These are phyloP conservation scores for Sclerodermus sp. DNA, from an alignment of 2,888 invertebrate genomes.

Conservation along the genomic window DNA sequence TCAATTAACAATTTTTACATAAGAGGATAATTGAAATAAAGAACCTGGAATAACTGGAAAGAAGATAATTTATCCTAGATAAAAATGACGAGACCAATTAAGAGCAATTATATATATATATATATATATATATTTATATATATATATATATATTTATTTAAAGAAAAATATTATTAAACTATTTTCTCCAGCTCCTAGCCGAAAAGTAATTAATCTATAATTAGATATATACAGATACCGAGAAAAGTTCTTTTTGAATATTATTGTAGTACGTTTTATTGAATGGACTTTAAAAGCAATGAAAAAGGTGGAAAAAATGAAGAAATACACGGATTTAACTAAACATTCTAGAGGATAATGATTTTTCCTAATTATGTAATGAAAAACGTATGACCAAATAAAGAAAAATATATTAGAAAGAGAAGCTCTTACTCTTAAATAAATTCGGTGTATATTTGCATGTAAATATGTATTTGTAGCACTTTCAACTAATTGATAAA, in stretches of 20 bases:
- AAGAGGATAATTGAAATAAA: too few relatives aligned
- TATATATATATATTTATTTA: constrained; percentile 4
- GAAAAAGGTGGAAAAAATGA: too few relatives aligned
- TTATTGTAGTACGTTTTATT: too few relatives aligned
- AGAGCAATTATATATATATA: constrained; percentile 17
- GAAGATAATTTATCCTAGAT: too few relatives aligned
- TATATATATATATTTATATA: constrained; percentile 4
- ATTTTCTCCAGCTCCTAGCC: background rate
- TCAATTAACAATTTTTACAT: too few relatives aligned
- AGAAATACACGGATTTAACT: too few relatives aligned
- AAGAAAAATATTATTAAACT: constrained; percentile 8
- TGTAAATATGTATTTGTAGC: constrained; percentile 15
- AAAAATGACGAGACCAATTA: background rate
- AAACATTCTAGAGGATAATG: background rate
- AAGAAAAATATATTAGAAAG: background rate
- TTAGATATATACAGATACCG: constrained; percentile 5
- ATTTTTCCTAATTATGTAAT: background rate
- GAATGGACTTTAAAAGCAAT: too few relatives aligned
- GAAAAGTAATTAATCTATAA: background rate
- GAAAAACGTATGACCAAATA: background rate
- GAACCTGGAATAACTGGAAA: too few relatives aligned
- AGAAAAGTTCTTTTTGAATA: too few relatives aligned
- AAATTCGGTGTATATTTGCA: constrained; percentile 15
- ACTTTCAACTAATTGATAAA: too few relatives aligned
- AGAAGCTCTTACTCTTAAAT: constrained; percentile 2